Base-by-base conservation (phyloP, 1,140 invertebrate genomes). In the Adoxophyes honmai region DNA sequence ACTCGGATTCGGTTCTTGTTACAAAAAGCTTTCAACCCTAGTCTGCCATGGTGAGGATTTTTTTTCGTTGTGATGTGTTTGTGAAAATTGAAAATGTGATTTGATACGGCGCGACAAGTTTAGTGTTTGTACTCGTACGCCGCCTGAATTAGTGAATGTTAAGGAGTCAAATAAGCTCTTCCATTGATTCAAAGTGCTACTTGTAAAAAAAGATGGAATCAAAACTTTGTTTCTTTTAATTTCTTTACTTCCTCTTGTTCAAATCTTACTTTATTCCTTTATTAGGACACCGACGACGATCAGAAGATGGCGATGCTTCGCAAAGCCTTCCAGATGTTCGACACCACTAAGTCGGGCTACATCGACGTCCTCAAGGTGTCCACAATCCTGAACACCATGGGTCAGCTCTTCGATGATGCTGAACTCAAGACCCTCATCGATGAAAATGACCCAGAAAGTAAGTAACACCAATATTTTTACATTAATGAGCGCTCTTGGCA, bases 281-380 rank as follows among this genome's bases (percentile, higher is more conserved):
- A 69, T 7, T 71, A 94, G 93, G 93, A 93, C 61, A 71, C 84
- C 59, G 93, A 94, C 81, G 94, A 95, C 82, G 94, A 95, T 66
- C 94, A 96, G 85, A 96, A 96, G 89, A 93, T 94, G 91, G 94
- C 94, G 74, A 94, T 97, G 85, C 95, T 97, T 91, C 94, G 95
- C 72, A 97, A 97, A 82, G 96, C 96, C 64, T 98, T 98, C 91
- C 94, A 96, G 86, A 98, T 98, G 96, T 98, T 97, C 73, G 97
- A 98, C 86, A 96, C 96, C 61, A 94, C 94, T 57, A 97, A 97
- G 86, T 93, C 93, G 39, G 97, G 96, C 8, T 96, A 95, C 86
- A 97, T 98, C 58, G 96, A 97, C 63, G 95, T 95, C 0, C 88
- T 94, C 37, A 97, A 97, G 78, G 96, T 98, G 77, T 94, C 95